Percentiles rank a stretch among this genome's conserved stretches.
Conservation (phyloP, 2,888 invertebrate species). For the Noctuana brunneofusca region DNA sequence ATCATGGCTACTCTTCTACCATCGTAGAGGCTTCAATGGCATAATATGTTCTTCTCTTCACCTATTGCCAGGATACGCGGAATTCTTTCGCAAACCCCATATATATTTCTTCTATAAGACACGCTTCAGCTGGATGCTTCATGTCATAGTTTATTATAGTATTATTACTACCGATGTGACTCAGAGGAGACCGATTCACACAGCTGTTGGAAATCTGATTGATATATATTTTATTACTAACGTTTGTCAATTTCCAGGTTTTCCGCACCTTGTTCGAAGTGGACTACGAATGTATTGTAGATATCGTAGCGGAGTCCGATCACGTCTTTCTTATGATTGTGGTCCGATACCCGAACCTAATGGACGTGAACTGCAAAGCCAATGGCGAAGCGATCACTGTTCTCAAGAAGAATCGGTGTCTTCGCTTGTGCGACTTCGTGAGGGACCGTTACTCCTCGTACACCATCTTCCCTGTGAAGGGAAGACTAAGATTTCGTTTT, state of each 20-base stretch:
- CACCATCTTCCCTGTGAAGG: constrained; percentile 51
- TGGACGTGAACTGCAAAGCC: constrained; percentile 53
- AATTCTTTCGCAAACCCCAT: too few relatives aligned
- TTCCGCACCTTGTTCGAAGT: constrained; percentile 58
- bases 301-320: constrained; percentile 53
- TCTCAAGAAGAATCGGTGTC: constrained; percentile 53
- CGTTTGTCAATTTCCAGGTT: constrained; percentile 50
- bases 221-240: not conserved
- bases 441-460: constrained; percentile 47
- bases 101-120: too few relatives aligned
- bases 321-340: constrained; percentile 53
- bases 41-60: too few relatives aligned
- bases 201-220: too few relatives aligned
- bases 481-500: constrained; percentile 60
- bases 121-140: too few relatives aligned
- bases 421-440: constrained; percentile 57
- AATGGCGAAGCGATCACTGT: constrained; percentile 61
- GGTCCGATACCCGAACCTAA: constrained; percentile 58
- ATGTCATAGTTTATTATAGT: too few relatives aligned
- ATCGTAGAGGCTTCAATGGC: too few relatives aligned
- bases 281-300: constrained; percentile 66
- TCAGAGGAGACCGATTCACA: too few relatives aligned
- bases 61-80: too few relatives aligned
- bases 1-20: too few relatives aligned
- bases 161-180: too few relatives aligned